Base-by-base conservation (phyloP, 2,888 invertebrate genomes). In the Julus scandinavius region DNA sequence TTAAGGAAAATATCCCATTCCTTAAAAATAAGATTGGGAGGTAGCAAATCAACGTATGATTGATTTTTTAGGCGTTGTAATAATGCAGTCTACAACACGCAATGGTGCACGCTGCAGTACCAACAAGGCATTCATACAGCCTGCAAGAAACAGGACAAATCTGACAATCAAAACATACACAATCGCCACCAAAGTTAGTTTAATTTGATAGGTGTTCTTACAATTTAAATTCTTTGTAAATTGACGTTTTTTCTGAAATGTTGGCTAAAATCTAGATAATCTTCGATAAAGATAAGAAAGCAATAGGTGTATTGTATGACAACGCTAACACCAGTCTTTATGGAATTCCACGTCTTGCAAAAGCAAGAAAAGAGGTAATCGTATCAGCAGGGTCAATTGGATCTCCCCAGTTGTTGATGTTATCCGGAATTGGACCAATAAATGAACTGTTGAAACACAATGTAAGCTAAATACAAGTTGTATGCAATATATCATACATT, bases 71-170 rank as follows among this genome's bases (percentile, higher is more conserved):
- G 87, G 87, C 2, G n/a, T 7, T 54, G 54, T 58, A 58, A 20
- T 41, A 63, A 40, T 63, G 54, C 50, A 54, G 38, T n/a, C n/a
- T 9, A 93, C 92, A 3, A 92, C 92, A 40, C 90, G 91, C 87
- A 90, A 92, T 83, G 93, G 92, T 1, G 90, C 90, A 85, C 89
- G 93, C 54, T 92, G 92, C 91, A 92, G 91, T 88, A 90, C 93
- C n/a, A 87, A 89, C 58, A 85, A 38, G 17, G 88, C 87, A 54
- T 89, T 87, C n/a, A 13, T 89, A 9, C 54, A 89, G 58, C 88
- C 89, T 84, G 89, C 58, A n/a, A 20, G 85, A 29, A 54, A 87
- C n/a, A 88, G 89, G 63, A 5, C 50, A 17, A 89, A 89, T 72
- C 85, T 89, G 13, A 84, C 87, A 63, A 87, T 89, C 2, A 29